Percentiles rank a stretch among this genome's conserved stretches.
phyloP scores from a whole-genome alignment of 2,113 vertebrate species.

The Cinclus mexicanus region DNA sequence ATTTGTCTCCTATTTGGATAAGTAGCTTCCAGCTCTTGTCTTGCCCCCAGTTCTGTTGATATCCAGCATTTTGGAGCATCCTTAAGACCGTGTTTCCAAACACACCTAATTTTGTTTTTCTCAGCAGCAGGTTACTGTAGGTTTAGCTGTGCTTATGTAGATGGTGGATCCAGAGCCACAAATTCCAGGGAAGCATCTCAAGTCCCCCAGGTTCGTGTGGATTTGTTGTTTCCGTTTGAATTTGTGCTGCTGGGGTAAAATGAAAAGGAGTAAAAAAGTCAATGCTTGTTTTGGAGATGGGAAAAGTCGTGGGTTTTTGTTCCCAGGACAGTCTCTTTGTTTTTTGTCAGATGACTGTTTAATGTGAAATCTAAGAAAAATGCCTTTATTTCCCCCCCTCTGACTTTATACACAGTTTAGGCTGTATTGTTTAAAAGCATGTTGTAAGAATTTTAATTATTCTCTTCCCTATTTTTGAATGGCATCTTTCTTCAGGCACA shows the following conservation, averaged over 20 bases:
- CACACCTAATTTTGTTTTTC: neutral
- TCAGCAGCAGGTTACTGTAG: neutral
- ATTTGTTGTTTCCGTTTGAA: neutral
- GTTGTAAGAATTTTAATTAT: constrained; percentile 51
- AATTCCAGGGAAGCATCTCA: neutral
- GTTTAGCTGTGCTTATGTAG: fast-evolving
- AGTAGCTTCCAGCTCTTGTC: neutral
- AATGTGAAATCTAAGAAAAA: constrained; percentile 17
- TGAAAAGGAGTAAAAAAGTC: neutral
- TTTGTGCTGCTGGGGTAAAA: neutral
- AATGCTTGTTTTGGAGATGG: neutral
- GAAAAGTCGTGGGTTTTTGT: constrained; percentile 4
- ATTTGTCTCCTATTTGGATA: neutral
- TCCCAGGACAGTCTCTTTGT: constrained; percentile 25
- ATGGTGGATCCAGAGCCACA: neutral
- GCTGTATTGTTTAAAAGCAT: constrained; percentile 29
- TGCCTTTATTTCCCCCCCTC: neutral
- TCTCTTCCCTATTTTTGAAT: constrained; percentile 30
- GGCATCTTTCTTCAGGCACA: constrained; percentile 14
- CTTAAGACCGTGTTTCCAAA: neutral
- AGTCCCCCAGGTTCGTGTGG: fast-evolving
- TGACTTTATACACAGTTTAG: constrained; percentile 8
- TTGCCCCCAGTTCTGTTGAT: fast-evolving
- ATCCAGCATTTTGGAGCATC: neutral
- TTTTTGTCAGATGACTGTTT: constrained; percentile 24